Conservation (phyloP, 2,797 vertebrate species). For the Catamblyrhynchus diadema region DNA sequence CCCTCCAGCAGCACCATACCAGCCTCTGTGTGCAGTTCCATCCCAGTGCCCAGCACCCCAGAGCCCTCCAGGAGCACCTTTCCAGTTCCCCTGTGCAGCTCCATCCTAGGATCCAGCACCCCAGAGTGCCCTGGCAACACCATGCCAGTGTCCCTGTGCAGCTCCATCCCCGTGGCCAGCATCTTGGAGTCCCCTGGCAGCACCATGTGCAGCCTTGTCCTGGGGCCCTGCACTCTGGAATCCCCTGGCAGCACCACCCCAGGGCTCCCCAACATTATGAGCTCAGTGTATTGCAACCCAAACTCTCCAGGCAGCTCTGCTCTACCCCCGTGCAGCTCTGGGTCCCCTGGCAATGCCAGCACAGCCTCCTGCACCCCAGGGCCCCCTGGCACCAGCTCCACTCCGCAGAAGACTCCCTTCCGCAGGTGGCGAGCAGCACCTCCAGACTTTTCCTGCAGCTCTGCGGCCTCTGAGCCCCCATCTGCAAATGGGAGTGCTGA, state of each 20-base stretch:
- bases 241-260: background rate
- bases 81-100: fast-evolving
- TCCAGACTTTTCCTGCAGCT: background rate
- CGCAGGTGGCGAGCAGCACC: background rate
- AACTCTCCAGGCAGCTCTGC: background rate
- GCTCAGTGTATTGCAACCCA: background rate
- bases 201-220: background rate
- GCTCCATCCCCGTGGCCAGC: background rate
- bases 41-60: fast-evolving
- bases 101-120: fast-evolving
- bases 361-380: background rate
- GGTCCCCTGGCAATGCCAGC: background rate
- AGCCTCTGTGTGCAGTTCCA: background rate
- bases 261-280: background rate
- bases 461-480: background rate
- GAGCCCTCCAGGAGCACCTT: fast-evolving
- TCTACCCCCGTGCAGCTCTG: background rate
- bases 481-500: background rate
- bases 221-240: background rate
- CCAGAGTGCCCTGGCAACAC: fast-evolving
- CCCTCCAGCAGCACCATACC: fast-evolving
- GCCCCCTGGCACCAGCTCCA: background rate
- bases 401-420: background rate
- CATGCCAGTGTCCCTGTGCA: fast-evolving
- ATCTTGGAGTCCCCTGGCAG: background rate